phyloP scores from a whole-genome alignment of 2,888 invertebrate genomes.

The Keiferia lycopersicella region DNA sequence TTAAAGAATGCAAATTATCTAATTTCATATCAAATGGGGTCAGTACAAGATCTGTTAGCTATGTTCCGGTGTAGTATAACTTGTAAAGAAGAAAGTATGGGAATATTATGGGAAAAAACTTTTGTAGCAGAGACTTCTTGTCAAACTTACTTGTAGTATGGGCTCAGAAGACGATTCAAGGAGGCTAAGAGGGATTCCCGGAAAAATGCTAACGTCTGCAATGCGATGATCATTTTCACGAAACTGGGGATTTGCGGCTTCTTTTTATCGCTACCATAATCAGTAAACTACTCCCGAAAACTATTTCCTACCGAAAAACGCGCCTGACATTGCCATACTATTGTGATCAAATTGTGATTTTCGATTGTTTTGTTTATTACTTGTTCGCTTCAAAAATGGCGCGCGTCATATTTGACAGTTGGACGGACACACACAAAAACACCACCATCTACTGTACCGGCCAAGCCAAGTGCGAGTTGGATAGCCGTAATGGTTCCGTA shows the following conservation, averaged over 20 bases:
- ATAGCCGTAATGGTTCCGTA: too few relatives aligned
- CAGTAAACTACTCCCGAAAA: slow-evolving; percentile 18
- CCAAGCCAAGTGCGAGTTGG: too few relatives aligned
- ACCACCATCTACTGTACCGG: too few relatives aligned
- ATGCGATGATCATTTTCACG: slow-evolving; percentile 69
- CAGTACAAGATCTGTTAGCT: too few relatives aligned
- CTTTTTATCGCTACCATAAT: slow-evolving; percentile 29
- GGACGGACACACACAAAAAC: too few relatives aligned
- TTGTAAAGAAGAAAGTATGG: too few relatives aligned
- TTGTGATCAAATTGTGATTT: too few relatives aligned
- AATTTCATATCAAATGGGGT: too few relatives aligned
- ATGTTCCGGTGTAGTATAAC: too few relatives aligned
- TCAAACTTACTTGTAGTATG: slow-evolving; percentile 53
- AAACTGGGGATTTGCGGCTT: slow-evolving; percentile 56
- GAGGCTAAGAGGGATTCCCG: slow-evolving; percentile 62
- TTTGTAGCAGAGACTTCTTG: neutral
- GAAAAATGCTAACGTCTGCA: slow-evolving; percentile 70
- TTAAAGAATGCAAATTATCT: too few relatives aligned
- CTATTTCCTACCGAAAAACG: slow-evolving; percentile 45
- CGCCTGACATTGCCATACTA: slow-evolving; percentile 43
- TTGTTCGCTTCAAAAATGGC: neutral
- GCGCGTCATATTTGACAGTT: too few relatives aligned
- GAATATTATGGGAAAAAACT: too few relatives aligned
- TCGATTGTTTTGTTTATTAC: slow-evolving; percentile 70
- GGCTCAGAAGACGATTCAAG: slow-evolving; percentile 59